Conservation (phyloP, 1,140 invertebrate genomes). For the Heterodera carotae region DNA sequence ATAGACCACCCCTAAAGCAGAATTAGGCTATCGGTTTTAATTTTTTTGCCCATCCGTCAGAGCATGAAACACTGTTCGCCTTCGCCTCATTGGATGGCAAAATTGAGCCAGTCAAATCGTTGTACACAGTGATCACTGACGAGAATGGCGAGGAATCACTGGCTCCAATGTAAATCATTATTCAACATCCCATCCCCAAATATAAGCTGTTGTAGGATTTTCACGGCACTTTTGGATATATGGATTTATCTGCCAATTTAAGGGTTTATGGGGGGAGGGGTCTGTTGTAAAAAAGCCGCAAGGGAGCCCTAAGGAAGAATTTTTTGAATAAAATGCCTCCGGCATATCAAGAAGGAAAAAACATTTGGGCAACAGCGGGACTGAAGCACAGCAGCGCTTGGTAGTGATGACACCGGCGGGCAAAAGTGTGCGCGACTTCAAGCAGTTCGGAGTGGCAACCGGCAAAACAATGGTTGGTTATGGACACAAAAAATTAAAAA, state of each 20-base stretch:
- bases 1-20: too few relatives aligned
- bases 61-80: slow-evolving; percentile 9
- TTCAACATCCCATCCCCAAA: too few relatives aligned
- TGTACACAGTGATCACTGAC: slow-evolving; percentile 7
- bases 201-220: too few relatives aligned
- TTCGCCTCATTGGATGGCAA: slow-evolving; percentile 23
- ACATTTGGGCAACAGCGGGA: neutral
- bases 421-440: slow-evolving; percentile 12
- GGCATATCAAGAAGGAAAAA: slow-evolving; percentile 9
- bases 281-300: too few relatives aligned
- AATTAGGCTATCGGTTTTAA: too few relatives aligned
- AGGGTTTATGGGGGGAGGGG: neutral
- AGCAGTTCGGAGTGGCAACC: slow-evolving; percentile 4
- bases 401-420: slow-evolving; percentile 8
- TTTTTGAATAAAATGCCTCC: neutral
- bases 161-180: slow-evolving; percentile 7
- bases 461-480: slow-evolving; percentile 12
- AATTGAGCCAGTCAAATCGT: slow-evolving; percentile 10
- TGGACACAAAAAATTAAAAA: neutral
- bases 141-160: slow-evolving; percentile 3
- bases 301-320: too few relatives aligned
- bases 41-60: neutral
- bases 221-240: too few relatives aligned
- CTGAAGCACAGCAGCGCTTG: slow-evolving; percentile 5
- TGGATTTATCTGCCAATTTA: too few relatives aligned